Conservation (phyloP, 2,113 vertebrate genomes). For the Amphiprion percula region DNA sequence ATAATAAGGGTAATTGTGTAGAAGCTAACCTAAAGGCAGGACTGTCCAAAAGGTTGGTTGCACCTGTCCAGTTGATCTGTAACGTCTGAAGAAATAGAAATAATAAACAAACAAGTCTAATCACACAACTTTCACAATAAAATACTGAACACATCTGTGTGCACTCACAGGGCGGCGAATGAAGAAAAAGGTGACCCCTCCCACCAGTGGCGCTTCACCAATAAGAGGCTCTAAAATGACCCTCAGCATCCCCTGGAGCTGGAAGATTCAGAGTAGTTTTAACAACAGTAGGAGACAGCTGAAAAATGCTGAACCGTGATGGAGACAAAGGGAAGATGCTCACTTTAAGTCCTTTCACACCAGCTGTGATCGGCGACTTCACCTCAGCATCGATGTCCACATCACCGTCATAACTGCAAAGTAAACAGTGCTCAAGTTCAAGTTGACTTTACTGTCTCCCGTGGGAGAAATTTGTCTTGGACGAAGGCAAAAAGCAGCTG, state of each 20-base stretch:
- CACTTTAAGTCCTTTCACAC: constrained; percentile 93
- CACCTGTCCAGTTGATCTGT: constrained; percentile 95
- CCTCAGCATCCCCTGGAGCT: constrained; percentile 92
- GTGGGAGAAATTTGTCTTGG: too few species aligned
- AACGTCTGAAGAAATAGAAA: constrained; percentile 75
- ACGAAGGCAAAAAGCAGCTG: too few species aligned
- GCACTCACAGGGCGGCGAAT: constrained; percentile 93
- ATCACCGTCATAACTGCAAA: constrained; percentile 90
- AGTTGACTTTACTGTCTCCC: too few species aligned
- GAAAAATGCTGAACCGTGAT: background rate
- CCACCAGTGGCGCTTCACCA: constrained; percentile 90
- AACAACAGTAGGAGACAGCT: background rate
- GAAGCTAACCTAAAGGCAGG: constrained; percentile 90
- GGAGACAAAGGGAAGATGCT: background rate
- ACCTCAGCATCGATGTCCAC: constrained; percentile 92
- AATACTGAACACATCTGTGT: background rate
- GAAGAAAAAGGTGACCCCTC: constrained; percentile 95
- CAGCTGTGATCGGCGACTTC: constrained; percentile 89
- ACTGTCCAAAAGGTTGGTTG: constrained; percentile 92
- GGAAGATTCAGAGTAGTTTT: constrained; percentile 27
- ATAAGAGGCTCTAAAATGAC: constrained; percentile 94
- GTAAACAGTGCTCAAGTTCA: background rate
- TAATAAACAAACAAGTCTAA: background rate
- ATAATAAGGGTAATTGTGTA: background rate
- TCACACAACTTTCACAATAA: background rate